A percentile compares a stretch with the other conserved stretches of the same genome.
Evolutionary conservation across 2,888 invertebrate species (phyloP).

Genomic region (Chironomus tentans): DNA sequence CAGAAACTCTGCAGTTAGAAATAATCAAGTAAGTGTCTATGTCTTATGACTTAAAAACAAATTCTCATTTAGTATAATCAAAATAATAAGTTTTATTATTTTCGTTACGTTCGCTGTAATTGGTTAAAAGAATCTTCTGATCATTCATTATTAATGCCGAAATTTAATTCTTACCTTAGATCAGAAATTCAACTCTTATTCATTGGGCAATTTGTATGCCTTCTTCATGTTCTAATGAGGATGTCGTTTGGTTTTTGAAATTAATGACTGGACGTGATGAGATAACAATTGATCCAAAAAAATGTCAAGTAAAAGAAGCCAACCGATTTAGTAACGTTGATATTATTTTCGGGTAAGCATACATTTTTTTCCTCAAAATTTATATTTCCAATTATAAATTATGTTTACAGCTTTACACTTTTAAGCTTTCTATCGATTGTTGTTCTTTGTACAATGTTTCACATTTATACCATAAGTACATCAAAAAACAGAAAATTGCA

Average conservation of each 20-base stretch:
- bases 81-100: not conserved
- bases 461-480: slow-evolving; percentile 39
- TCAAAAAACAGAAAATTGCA: slow-evolving; percentile 37
- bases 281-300: slow-evolving; percentile 43
- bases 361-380: no score
- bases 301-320: slow-evolving; percentile 45
- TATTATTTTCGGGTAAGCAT: slow-evolving; percentile 41
- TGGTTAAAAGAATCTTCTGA: no score
- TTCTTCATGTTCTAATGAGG: slow-evolving; percentile 46
- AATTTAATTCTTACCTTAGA: not conserved
- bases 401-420: slow-evolving; percentile 44
- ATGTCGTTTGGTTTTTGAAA: slow-evolving; percentile 47
- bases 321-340: slow-evolving; percentile 40
- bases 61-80: not conserved
- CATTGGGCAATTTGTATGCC: slow-evolving; percentile 60
- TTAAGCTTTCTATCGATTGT: slow-evolving; percentile 43
- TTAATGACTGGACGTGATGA: slow-evolving; percentile 39
- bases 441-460: slow-evolving; percentile 45
- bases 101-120: not conserved
- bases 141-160: no score
- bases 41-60: not conserved
- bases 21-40: slow-evolving; percentile 27
- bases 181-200: slow-evolving; percentile 33
- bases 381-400: no score
- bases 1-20: slow-evolving; percentile 27